Base-by-base conservation (phyloP, 2,113 vertebrate species). In the Xyrauchen texanus region DNA sequence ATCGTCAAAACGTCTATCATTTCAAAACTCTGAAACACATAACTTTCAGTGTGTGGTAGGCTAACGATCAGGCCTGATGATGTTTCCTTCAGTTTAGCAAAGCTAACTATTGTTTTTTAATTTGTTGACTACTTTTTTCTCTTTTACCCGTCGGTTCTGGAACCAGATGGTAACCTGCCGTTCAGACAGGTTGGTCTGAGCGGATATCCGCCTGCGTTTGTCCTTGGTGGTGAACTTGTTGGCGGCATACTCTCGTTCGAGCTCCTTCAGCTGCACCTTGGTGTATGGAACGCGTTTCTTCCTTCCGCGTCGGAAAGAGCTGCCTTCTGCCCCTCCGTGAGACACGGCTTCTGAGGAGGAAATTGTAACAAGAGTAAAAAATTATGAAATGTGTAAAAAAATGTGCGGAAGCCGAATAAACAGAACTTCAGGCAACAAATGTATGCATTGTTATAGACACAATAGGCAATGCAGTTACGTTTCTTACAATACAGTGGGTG, bases 141-240 rank as follows among this genome's bases (percentile, higher is more conserved):
- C 97, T 92, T 99, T 99, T 76, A 99, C 98, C 84, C 98, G 95
- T 87, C 98, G 92, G 91, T 99, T 99, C 87, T 99, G 98, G 91
- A 99, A 99, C 98, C 98, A 99, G 91, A 99, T 99, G 88, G 98
- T 99, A 87, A 99, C 98, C 91, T 99, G 97, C 91, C 97, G 93
- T 91, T 99, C 98, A 75, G 97, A 98, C 88, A 99, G 93, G 84
- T 96, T 98, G 15, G 96, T 98, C 60, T 96, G 96, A 16, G 96
- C 95, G 21, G 97, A 98, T 94, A 99, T 99, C 88, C 96, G 90
- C 81, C 97, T 95, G 83, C 98, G 92, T 92, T 99, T 99, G 95
- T 99, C 98, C 90, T 99, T 99, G 88, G 96, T 99, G 91, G 98
- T 98, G 94, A 99, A 99, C 94, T 99, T 99, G 92, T 98, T 99